phyloP scores from a whole-genome alignment of 2,888 invertebrate genomes.

The Abrostola tripartita region DNA sequence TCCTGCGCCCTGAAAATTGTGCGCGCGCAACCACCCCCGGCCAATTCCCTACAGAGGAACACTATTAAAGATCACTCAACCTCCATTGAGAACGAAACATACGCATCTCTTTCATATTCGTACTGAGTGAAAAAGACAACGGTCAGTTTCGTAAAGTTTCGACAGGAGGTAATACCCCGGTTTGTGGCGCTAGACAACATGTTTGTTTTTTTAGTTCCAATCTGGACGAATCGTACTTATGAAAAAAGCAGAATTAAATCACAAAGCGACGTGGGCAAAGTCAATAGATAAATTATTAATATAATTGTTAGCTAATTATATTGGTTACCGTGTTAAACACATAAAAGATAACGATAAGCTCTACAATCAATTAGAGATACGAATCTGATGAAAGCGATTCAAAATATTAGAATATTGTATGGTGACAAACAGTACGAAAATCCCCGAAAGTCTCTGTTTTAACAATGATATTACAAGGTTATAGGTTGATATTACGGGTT shows the following conservation, averaged over 20 bases:
- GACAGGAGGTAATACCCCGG: constrained; percentile 25
- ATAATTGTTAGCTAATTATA: constrained; percentile 12
- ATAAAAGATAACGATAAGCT: constrained; percentile 18
- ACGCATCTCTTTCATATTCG: constrained; percentile 54
- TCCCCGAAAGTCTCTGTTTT: too few species aligned
- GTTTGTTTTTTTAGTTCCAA: constrained; percentile 48
- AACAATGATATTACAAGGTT: too few species aligned
- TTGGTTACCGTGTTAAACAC: constrained; percentile 13
- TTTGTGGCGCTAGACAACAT: constrained; percentile 21
- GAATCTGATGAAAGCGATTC: background rate
- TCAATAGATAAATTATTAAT: constrained; percentile 19
- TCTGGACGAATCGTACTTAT: constrained; percentile 26
- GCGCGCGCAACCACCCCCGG: constrained; percentile 81
- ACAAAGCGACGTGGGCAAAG: constrained; percentile 5
- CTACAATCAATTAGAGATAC: background rate
- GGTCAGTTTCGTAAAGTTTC: constrained; percentile 16
- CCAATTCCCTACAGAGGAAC: constrained; percentile 67
- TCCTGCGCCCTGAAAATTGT: constrained; percentile 84
- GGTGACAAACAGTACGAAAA: too few species aligned
- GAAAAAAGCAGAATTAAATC: constrained; percentile 30
- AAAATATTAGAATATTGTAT: background rate
- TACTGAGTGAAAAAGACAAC: constrained; percentile 23
- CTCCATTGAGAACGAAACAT: constrained; percentile 61
- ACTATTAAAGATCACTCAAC: constrained; percentile 57
- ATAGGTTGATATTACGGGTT: too few species aligned